Evolutionary conservation across 2,888 invertebrate species (phyloP), one percentile per base, ranked within the genome.

Genomic region (Ophion costatus): DNA sequence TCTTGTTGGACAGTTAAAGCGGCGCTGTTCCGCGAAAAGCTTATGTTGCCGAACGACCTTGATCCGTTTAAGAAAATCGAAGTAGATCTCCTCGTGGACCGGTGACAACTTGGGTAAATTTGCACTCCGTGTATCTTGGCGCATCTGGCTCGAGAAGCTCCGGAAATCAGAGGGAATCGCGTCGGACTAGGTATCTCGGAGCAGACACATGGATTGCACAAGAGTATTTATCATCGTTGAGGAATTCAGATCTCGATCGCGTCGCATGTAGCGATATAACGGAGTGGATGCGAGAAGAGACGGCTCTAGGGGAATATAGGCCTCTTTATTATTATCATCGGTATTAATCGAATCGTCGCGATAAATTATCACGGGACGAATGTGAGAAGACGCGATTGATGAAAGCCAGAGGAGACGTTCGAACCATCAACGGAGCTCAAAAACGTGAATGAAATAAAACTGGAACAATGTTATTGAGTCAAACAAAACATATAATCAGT

Each of bases 231-330:
- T 90, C 90, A 89, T 88, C 87, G 86, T 83, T 75, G 74, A 87
- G 87, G 90, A 89, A 89, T 89, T 89, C 88, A 86, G 88, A 88
- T 87, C 88, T 87, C 88, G 85, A 75, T 87, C 86, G 82, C 78
- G 77, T 85, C 80, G 64, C 73, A 59, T 70, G 17, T 66, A 51
- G 64, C 67, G 63, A 81, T 74, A 22, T 74, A 24, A 69, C 51
- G 9, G 61, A 73, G 73, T 80, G 79, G 70, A 61, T 45, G 57
- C 38, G 66, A 70, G 56, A 67, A 71, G 76, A 75, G 14, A 45
- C 11, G 24, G 63, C 45, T 14, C 66, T 42, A 29, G 63, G 24
- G 63, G 64, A 70, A 80, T 20, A 80, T 63, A 64, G 69, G 22
- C 63, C 81, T 70, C 82, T 29, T 61, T 45, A 24, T 80, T 79